Percentiles rank a stretch among this genome's conserved stretches.
Evolutionary conservation across 2,797 vertebrate genomes (phyloP).

Genomic region (Poecilia velifera): DNA sequence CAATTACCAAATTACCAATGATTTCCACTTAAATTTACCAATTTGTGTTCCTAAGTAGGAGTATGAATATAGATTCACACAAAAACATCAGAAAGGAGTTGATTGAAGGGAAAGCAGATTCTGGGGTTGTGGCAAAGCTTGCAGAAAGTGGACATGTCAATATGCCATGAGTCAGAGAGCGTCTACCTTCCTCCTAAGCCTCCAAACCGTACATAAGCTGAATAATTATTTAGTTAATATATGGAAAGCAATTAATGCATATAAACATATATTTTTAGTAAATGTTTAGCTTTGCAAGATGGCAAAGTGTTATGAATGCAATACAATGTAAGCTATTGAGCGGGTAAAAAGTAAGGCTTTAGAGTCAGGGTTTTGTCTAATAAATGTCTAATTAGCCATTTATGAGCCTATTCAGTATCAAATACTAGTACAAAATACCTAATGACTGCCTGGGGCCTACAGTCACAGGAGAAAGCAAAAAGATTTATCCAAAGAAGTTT

Average conservation of each 20-base stretch:
- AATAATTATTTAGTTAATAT: not conserved
- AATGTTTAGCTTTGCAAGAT: slow-evolving; percentile 1
- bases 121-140: not conserved
- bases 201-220: not conserved
- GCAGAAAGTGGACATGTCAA: not conserved
- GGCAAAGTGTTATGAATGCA: not conserved
- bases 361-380: not conserved
- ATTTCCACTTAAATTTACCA: not conserved
- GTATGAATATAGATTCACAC: not conserved
- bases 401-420: not conserved
- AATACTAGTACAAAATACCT: not conserved
- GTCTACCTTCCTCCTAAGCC: not conserved
- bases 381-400: slow-evolving; percentile 6
- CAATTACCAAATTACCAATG: not conserved
- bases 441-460: not conserved
- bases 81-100: not conserved
- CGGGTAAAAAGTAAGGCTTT: not conserved
- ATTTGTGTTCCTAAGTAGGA: not conserved
- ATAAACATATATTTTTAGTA: not conserved
- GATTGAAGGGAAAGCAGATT: not conserved
- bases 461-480: slow-evolving; percentile 11
- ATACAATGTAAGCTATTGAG: not conserved
- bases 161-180: not conserved
- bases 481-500: not conserved
- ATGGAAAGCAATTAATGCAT: not conserved